Evolutionary conservation across 2,888 invertebrate genomes (phyloP), one percentile per base, ranked within the genome.

Genomic region (Andrena haemorrhoa): DNA sequence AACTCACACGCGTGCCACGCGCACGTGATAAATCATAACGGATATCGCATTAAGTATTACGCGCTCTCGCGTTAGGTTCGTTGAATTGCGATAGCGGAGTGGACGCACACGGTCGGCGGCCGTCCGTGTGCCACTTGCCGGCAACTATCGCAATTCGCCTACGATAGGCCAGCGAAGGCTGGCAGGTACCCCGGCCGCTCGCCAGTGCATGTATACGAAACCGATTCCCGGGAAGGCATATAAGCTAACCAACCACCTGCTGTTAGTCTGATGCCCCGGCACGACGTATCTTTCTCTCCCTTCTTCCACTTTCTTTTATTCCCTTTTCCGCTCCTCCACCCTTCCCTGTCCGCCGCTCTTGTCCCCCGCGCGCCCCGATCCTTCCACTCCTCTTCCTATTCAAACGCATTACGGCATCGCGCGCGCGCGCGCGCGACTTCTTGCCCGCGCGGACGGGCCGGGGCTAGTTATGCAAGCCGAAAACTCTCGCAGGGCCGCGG

Each of bases 171-270:
- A 35, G 41, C 51, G 29, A 65, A 78, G 68, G 23, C 64, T 51
- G 70, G 51, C 76, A 70, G 64, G 53, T 56, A 79, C 47, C 10
- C 4, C 1, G 58, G 31, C 35, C 35, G 58, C 65, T 56, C 47
- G 75, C 82, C 85, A 83, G 86, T 85, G 86, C 82, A 85, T 84
- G 85, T 86, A 91, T 85, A 86, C 90, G 88, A 90, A 91, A 91
- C 90, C 91, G 91, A 92, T 92, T 92, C 92, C 86, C 85, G 89
- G 86, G 90, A 91, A 92, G 91, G 92, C 90, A 91, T 92, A 92
- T 92, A 92, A 92, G 91, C 92, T 89, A 89, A 89, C 87, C 88
- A 92, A 91, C 92, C 92, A 91, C 92, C 92, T 92, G 92, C 92
- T 92, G 92, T 92, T 93, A 89, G 90, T 86, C 88, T 88, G 90